Base-by-base conservation (phyloP, 1,140 invertebrate genomes). In the Centruroides sculpturatus region DNA sequence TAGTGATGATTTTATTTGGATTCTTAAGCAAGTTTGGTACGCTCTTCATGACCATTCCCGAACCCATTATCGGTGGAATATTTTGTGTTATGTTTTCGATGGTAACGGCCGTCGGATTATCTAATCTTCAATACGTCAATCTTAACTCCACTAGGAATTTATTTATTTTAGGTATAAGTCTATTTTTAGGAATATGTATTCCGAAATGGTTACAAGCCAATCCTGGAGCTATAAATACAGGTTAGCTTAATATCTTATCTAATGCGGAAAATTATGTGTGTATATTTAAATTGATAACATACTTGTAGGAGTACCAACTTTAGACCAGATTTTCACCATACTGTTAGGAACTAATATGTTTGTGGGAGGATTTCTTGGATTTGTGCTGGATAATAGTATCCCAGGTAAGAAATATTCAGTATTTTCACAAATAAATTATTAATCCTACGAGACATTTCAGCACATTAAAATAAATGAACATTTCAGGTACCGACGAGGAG, bases 51-150 rank as follows among this genome's bases (percentile, higher is more conserved):
- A 86, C 89, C 56, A 92, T 93, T 59, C 89, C 90, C 4, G 85
- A 87, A 69, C 87, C 89, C 0, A 83, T 92, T n/a, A 80, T 92
- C 3, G 90, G 89, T 0, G 90, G 89, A 4, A 81, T 88, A 57
- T 89, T 91, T 72, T 87, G 87, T 66, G 80, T 91, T 3, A 87
- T 89, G 82, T 90, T 91, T 70, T 87, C 87, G 41, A 87, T 90
- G 83, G 87, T 90, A 60, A 79, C 82, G 9, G 85, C 86, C 11
- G 87, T 89, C 68, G 86, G 85, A 78, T 72, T 92, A 1, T 89
- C 88, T 0, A 85, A 86, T 13, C 76, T 92, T 10, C 86, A 91
- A 69, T 87, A 86, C 68, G 81, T 92, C 34, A 79, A 91, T 69
- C 73, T 92, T 41, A 86, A 87, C 69, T 89, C 85, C 11, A 80